Percentiles rank a stretch among this genome's conserved stretches.
phyloP scores from a whole-genome alignment of 2,888 invertebrate species.

The Icerya purchasi region DNA sequence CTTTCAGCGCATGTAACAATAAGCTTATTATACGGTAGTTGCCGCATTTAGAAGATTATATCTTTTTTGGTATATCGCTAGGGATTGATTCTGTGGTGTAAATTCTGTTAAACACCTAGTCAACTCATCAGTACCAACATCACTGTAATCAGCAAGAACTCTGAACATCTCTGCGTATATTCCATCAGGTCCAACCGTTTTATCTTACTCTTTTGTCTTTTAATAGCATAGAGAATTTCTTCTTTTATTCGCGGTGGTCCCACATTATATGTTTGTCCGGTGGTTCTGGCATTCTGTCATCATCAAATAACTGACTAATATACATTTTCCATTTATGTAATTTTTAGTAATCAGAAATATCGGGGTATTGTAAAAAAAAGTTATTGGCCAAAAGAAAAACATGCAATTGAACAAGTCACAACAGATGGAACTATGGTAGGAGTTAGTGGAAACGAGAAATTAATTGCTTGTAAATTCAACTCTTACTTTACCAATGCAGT shows the following conservation, averaged over 20 bases:
- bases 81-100: neutral
- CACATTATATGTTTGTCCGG: neutral
- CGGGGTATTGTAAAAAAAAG: no score
- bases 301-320: neutral
- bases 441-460: no score
- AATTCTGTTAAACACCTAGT: neutral
- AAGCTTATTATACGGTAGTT: neutral
- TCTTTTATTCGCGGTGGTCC: neutral
- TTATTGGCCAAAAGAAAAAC: no score
- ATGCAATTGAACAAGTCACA: no score
- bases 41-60: no score
- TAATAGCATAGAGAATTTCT: neutral
- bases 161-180: neutral
- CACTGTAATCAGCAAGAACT: neutral
- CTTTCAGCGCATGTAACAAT: no score
- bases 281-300: neutral
- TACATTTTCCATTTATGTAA: neutral
- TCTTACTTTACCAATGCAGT: no score
- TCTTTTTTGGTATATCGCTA: no score
- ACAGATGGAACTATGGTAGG: no score
- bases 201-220: neutral
- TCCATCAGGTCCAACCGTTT: neutral
- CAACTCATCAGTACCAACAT: neutral
- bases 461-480: no score
- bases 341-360: no score